phyloP scores from a whole-genome alignment of 2,113 vertebrate genomes.

The Sciurus niger region DNA sequence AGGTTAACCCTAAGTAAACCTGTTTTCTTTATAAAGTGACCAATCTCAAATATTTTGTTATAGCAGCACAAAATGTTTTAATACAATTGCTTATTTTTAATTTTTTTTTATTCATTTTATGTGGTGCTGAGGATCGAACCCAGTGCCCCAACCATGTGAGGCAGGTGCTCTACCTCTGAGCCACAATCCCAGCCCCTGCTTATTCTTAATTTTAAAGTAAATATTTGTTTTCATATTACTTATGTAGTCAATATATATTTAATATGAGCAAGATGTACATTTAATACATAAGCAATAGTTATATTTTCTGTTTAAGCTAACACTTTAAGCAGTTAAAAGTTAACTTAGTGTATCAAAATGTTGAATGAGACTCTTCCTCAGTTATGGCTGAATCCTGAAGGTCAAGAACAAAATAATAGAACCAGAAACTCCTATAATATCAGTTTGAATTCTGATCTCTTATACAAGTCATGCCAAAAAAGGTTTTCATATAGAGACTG shows the following conservation, averaged over 20 bases:
- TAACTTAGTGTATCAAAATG: not conserved
- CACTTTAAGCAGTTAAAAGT: not conserved
- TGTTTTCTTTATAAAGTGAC: not conserved
- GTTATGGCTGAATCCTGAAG: not conserved
- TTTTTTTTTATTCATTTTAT: not conserved
- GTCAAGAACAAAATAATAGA: not conserved
- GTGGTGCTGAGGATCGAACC: no score
- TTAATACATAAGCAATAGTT: not conserved
- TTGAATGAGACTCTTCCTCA: not conserved
- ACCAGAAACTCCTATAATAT: fast-evolving
- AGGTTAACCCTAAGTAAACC: not conserved
- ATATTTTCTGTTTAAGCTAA: constrained; percentile 1
- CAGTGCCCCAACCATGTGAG: no score
- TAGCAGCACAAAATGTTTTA: not conserved
- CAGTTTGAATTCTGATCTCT: not conserved
- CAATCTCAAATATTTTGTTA: not conserved
- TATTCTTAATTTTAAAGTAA: not conserved
- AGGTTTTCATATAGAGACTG: no score
- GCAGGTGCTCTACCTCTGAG: no score
- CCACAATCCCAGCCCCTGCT: not conserved
- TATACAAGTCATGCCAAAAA: no score
- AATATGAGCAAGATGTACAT: not conserved
- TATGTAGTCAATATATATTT: not conserved
- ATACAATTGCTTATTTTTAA: not conserved
- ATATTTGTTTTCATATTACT: not conserved